A percentile compares a stretch with the other conserved stretches of the same genome.
These are phyloP conservation scores for Strix aluco DNA, from an alignment of 2,113 vertebrate genomes.

Conservation along the genomic window DNA sequence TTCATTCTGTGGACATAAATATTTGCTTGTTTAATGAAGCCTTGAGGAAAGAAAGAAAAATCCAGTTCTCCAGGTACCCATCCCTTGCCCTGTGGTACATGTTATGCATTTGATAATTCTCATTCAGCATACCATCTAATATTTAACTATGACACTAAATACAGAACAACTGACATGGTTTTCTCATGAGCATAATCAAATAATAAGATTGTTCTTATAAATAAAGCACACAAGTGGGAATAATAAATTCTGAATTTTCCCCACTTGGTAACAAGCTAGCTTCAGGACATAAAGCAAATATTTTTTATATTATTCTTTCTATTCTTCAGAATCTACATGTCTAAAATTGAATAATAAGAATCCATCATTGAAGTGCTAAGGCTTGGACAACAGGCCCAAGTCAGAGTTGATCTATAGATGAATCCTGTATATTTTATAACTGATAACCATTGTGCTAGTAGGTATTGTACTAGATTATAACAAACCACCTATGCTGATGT, in stretches of 20 bases:
- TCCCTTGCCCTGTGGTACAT: not conserved
- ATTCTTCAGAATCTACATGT: not conserved
- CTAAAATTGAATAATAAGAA: not conserved
- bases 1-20: constrained; percentile 84
- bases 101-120: not conserved
- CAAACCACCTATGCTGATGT: too few relatives aligned
- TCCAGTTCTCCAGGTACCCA: not conserved
- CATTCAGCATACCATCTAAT: not conserved
- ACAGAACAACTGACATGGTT: not conserved
- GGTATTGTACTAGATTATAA: too few relatives aligned
- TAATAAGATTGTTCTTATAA: not conserved
- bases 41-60: not conserved
- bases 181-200: not conserved
- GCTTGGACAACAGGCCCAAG: too few relatives aligned
- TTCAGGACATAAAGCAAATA: not conserved
- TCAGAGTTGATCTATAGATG: too few relatives aligned
- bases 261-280: not conserved
- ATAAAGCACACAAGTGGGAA: not conserved
- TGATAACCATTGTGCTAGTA: too few relatives aligned
- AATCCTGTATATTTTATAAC: too few relatives aligned
- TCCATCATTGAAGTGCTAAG: too few relatives aligned
- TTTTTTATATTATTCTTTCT: not conserved
- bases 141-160: not conserved
- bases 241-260: not conserved
- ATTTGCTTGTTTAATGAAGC: constrained; percentile 44